phyloP scores from a whole-genome alignment of 1,140 invertebrate species.

The Dysdera silvatica region DNA sequence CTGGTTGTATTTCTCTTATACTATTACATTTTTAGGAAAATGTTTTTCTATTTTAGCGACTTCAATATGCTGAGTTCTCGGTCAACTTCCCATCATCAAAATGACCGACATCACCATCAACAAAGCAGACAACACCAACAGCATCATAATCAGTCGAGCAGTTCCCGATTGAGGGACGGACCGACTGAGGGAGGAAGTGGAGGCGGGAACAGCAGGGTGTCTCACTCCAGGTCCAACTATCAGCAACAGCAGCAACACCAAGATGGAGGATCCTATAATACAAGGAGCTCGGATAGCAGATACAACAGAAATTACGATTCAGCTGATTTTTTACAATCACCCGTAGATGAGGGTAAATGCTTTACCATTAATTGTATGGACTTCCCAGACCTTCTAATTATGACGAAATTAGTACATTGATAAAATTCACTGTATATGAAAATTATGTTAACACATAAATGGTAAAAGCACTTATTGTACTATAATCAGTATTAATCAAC shows the following conservation, averaged over 20 bases:
- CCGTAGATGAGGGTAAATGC: slow-evolving; percentile 4
- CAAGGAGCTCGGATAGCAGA: slow-evolving; percentile 3
- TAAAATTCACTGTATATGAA: too few species aligned
- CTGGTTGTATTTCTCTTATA: too few species aligned
- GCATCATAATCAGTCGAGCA: too few species aligned
- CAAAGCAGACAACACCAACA: neutral
- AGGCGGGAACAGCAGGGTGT: neutral
- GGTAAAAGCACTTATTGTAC: too few species aligned
- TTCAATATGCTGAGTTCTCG: slow-evolving; percentile 26
- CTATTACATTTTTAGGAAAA: too few species aligned
- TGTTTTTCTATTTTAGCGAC: slow-evolving; percentile 6
- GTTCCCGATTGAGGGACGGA: neutral
- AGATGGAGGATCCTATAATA: neutral
- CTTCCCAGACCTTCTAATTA: too few species aligned
- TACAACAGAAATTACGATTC: slow-evolving; percentile 17
- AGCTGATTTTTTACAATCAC: neutral
- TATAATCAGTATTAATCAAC: too few species aligned
- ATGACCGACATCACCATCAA: slow-evolving; percentile 6
- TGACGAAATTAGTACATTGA: too few species aligned
- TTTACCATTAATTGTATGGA: neutral
- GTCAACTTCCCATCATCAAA: slow-evolving; percentile 15
- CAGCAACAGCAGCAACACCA: neutral
- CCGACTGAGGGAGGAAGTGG: too few species aligned
- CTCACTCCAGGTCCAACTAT: neutral
- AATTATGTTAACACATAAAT: too few species aligned